Evolutionary conservation across 2,888 invertebrate species (phyloP), one percentile per base, ranked within the genome.

Genomic region (Lithosia quadra): DNA sequence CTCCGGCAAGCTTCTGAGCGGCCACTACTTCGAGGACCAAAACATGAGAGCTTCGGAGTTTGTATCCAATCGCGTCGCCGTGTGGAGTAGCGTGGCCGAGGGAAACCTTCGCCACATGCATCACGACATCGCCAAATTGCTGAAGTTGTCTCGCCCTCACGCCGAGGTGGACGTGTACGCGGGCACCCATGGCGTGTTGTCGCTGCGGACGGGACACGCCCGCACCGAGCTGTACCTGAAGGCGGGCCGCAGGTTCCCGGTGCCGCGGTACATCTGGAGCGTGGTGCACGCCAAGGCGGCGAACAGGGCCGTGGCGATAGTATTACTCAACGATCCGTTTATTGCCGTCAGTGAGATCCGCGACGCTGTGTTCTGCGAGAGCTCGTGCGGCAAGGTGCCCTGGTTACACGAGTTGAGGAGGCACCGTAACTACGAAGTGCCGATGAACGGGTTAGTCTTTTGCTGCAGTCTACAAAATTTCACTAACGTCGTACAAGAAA

Each of bases 321-420:
- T 90, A 71, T 72, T 93, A 73, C 84, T 94, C 1, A 93, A 94
- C 87, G 93, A 95, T 74, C 95, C 95, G 61, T 89, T 92, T 78
- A 91, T 94, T 78, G 84, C 93, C 2, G 91, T 94, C 63, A 92
- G 94, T 84, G 94, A 94, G 86, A 78, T 94, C 33, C 85, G 90
- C 69, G 88, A 81, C n/a, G 79, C 90, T 0, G 92, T 91, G 79
- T 90, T 91, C 82, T 95, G 95, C 81, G 91, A 89, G 69, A 93
- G 94, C 85, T 78, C 79, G 67, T 95, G 95, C 85, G 82, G 83
- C 18, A 78, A 84, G 68, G 85, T 88, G 66, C 0, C 79, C 4
- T 94, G 94, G 95, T 83, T 92, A 76, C 84, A 67, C 71, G 85
- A 84, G 73, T 84, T 91, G 78, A 78, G 80, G 4, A 76, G 84